Evolutionary conservation across 2,113 vertebrate genomes (phyloP).

Genomic region (Rhea americana): DNA sequence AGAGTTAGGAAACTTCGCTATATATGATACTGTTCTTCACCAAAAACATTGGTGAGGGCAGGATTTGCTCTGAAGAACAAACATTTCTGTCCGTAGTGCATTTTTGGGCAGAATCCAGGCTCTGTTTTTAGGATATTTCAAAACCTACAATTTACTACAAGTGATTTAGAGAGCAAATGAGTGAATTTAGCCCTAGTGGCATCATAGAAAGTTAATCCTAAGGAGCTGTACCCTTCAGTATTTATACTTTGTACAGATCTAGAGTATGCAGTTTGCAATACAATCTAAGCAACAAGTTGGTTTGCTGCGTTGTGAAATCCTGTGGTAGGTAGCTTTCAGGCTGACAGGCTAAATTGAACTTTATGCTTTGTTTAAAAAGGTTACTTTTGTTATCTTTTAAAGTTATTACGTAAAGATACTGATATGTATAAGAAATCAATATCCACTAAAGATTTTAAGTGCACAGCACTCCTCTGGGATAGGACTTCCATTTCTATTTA

Average conservation of each 20-base stretch:
- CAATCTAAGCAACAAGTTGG: background rate
- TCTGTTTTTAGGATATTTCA: background rate
- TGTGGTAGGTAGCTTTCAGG: background rate
- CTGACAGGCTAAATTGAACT: background rate
- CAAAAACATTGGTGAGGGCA: background rate
- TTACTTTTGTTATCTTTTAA: background rate
- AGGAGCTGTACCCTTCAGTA: background rate
- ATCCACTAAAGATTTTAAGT: background rate
- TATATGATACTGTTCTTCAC: background rate
- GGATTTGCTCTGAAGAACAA: background rate
- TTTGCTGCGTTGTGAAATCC: background rate
- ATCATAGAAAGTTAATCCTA: background rate
- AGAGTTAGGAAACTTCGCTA: background rate
- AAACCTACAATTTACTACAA: background rate
- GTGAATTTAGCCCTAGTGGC: background rate
- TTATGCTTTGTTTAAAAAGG: background rate
- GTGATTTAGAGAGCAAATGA: background rate
- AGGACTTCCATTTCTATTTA: background rate
- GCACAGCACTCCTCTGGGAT: background rate
- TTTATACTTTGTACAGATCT: background rate
- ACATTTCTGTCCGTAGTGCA: background rate
- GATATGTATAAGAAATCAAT: fast-evolving
- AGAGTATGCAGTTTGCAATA: fast-evolving
- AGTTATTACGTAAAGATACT: background rate
- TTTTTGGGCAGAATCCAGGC: background rate